Evolutionary conservation across 2,113 vertebrate genomes (phyloP).

Genomic region (Amphiprion ocellaris): DNA sequence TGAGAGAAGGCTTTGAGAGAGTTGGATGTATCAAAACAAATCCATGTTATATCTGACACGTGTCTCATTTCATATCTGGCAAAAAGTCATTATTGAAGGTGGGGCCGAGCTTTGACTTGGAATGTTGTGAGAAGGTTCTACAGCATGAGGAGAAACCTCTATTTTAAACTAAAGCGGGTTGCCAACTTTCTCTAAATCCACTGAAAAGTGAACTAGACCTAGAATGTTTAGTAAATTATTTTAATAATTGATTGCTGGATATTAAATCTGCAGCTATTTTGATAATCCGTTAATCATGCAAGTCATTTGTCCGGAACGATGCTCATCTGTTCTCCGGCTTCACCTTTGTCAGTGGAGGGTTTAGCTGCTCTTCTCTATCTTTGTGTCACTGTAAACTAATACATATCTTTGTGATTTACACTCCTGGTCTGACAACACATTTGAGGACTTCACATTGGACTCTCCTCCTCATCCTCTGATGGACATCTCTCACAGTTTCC

Average conservation of each 20-base stretch:
- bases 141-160: conserved; percentile 4
- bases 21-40: conserved; percentile 43
- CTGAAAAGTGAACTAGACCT: neutral
- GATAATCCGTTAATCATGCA: neutral
- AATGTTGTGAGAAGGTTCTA: conserved; percentile 23
- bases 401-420: neutral
- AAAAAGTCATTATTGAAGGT: conserved; percentile 24
- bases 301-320: neutral
- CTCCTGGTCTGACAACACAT: neutral
- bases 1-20: conserved; percentile 17
- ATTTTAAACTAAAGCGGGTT: neutral
- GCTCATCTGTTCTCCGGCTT: neutral
- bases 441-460: neutral
- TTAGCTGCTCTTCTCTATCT: neutral
- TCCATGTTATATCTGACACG: conserved; percentile 25
- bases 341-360: neutral
- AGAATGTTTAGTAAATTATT: neutral
- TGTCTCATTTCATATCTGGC: conserved; percentile 39
- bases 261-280: neutral
- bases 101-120: conserved; percentile 4
- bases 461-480: neutral
- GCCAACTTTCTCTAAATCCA: conserved; percentile 6
- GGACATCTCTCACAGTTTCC: neutral
- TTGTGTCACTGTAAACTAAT: neutral
- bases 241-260: neutral